Base-by-base conservation (phyloP, 2,797 vertebrate species). In the Sciurus vulgaris region DNA sequence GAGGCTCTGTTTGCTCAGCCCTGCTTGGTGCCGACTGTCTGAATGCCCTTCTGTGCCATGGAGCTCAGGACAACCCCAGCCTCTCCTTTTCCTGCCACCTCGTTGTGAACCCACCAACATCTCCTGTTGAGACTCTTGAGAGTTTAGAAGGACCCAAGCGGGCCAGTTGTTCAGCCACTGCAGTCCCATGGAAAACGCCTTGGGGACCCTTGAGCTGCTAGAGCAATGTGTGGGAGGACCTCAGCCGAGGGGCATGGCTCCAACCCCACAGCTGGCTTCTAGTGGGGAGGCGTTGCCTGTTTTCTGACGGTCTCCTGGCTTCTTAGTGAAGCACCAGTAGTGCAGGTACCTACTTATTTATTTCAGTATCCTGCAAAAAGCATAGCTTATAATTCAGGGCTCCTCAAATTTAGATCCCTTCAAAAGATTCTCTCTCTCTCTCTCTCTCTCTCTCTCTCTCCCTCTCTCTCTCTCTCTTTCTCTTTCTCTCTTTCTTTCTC, bases 51-150 rank as follows among this genome's bases (percentile, higher is more conserved):
- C 51, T 95, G 87, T 96, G 74, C 24, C 0, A 18, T 0, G 0
- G 17, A 17, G 30, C 87, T 49, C 49, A 7, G 24, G 12, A 49
- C 44, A 91, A 79, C 82, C 49, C 65, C 70, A 30, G 69, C 77
- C 41, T 93, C 73, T 87, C 59, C 89, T 51, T 33, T 73, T 65
- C 70, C 87, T 10, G 6, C 76, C 2, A 3, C 85, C 61, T 86
- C 10, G 3, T 93, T 93, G 78, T n/a, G 30, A 51, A 65, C 93
- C 65, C 3, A 4, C 77, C 78, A 30, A 28, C 72, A 61, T 86
- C 73, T 54, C 91, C 73, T 69, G 44, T 77, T 44, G 73, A 51
- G 82, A 87, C 93, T 86, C 88, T 91, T 91, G 92, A 54, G 90
- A 86, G 63, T 74, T 91, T 89, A 79, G 78, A 56, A 63, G 91